Evolutionary conservation across 2,113 vertebrate genomes (phyloP).

Genomic region (Solenodon paradoxus): DNA sequence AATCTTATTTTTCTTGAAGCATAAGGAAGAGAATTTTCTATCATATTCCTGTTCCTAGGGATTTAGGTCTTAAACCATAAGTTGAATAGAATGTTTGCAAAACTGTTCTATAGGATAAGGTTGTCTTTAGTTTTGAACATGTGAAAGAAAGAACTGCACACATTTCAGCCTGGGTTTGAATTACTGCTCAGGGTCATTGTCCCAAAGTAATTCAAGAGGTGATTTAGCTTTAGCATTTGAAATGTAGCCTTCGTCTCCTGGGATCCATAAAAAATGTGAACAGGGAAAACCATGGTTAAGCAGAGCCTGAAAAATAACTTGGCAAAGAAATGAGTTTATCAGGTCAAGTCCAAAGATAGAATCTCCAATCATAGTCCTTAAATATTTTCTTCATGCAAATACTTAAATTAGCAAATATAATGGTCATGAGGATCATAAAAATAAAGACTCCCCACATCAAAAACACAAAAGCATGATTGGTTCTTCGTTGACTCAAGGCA

Average conservation of each 20-base stretch:
- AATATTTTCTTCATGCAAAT: not conserved
- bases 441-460: not conserved
- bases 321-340: slow-evolving; percentile 41
- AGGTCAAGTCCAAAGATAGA: not conserved
- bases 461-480: not conserved
- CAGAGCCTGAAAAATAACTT: slow-evolving; percentile 33
- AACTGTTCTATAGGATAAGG: not conserved
- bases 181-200: slow-evolving; percentile 40
- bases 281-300: not conserved
- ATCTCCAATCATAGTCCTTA: not conserved
- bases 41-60: not conserved
- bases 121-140: not conserved
- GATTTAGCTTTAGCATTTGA: slow-evolving; percentile 46
- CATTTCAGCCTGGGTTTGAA: slow-evolving; percentile 58
- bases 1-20: not conserved
- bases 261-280: not conserved
- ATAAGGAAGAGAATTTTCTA: not conserved
- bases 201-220: slow-evolving; percentile 36
- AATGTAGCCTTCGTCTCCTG: slow-evolving; percentile 35
- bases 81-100: not conserved
- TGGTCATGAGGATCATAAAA: not conserved
- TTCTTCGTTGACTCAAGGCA: not conserved
- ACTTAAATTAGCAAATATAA: not conserved
- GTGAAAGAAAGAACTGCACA: slow-evolving; percentile 14
- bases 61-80: not conserved